These are phyloP conservation scores for Tetanocera ferruginea DNA, from an alignment of 2,888 invertebrate species.

Conservation along the genomic window DNA sequence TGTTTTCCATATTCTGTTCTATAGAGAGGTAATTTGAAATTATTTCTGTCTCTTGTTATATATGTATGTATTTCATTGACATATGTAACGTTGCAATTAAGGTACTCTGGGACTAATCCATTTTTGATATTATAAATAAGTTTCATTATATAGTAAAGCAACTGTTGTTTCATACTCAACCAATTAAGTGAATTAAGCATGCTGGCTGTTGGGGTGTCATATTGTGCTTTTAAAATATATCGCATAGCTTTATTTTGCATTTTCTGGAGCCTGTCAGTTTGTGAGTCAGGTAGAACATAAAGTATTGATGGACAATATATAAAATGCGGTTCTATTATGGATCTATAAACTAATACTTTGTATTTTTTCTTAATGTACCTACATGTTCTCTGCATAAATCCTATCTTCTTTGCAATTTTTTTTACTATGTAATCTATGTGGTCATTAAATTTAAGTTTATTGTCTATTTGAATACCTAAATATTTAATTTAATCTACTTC, in stretches of 20 bases:
- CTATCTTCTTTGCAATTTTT: slow-evolving; percentile 7
- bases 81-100: not conserved
- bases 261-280: not conserved
- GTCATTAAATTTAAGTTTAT: not conserved
- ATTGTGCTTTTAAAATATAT: not conserved
- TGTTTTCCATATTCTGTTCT: not conserved
- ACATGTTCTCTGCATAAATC: slow-evolving; percentile 18
- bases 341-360: slow-evolving; percentile 2
- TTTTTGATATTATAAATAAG: not conserved
- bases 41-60: not conserved
- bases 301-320: not conserved
- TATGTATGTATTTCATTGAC: not conserved
- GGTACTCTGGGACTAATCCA: not conserved
- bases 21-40: not conserved
- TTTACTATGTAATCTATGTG: not conserved
- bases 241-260: slow-evolving; percentile 3
- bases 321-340: not conserved
- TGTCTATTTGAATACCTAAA: not conserved
- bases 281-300: not conserved
- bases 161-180: not conserved
- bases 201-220: not conserved
- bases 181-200: not conserved
- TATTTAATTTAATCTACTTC: not conserved
- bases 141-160: not conserved
- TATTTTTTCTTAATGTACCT: not conserved